Evolutionary conservation across 1,140 invertebrate genomes (phyloP), one percentile per base, ranked within the genome.

Genomic region (Drosophila ohnishii): DNA sequence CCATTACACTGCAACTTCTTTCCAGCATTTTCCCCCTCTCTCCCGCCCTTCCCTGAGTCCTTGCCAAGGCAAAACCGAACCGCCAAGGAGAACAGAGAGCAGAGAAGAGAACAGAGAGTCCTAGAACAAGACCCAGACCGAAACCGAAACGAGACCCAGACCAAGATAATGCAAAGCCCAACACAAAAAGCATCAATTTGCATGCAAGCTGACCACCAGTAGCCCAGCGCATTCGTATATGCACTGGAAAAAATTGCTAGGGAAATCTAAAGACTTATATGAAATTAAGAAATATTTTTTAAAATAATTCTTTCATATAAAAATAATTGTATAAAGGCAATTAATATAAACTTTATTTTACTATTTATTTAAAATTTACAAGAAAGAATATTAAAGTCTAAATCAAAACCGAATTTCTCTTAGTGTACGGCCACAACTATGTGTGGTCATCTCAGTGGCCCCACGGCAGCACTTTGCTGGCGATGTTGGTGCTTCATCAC

Each of bases 111-210:
- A 50, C 30, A 39, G 40, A 7, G 47, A 75, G 59, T 59, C 55
- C 72, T 55, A 32, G 32, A 39, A 47, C 47, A 28, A 75, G 67
- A 19, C 39, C 56, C 56, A 42, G 19, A 65, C 65, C 45, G 22
- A 65, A 67, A 65, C 70, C 45, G 59, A 47, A 42, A 59, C 45
- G 44, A 67, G 59, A 63, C 47, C 44, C 61, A 66, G 47, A 60
- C 73, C 72, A 76, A 75, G 72, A 76, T 76, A 76, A 75, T 76
- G 72, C 62, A 59, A 57, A 76, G 40, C 45, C 61, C 70, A 56
- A 65, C 60, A 74, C 72, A 76, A 76, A 75, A 76, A 75, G 55
- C 73, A 76, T 76, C 72, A 76, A 76, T 76, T 76, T 76, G 73
- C 73, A 76, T 76, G 73, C 62, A 60, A 47, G 34, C 55, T 55